These are phyloP conservation scores for Psittacara wagleri DNA, from an alignment of 2,113 vertebrate species.

Conservation along the genomic window DNA sequence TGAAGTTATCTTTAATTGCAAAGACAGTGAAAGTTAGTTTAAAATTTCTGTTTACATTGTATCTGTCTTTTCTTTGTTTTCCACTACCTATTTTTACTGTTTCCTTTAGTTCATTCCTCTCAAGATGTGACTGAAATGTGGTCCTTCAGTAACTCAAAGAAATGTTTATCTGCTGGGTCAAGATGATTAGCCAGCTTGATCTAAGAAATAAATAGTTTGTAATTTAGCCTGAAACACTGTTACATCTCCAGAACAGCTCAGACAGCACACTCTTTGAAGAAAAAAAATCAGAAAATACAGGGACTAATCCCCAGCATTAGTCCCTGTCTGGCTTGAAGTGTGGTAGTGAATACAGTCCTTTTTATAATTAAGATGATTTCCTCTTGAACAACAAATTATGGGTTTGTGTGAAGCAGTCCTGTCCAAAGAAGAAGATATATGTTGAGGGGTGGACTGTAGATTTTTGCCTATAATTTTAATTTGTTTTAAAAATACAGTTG, in stretches of 20 bases:
- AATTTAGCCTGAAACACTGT: neutral
- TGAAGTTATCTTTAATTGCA: neutral
- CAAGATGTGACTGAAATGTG: neutral
- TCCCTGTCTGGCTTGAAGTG: neutral
- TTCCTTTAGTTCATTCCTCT: neutral
- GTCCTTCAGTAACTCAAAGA: neutral
- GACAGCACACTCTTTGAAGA: neutral
- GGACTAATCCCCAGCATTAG: neutral
- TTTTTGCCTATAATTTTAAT: neutral
- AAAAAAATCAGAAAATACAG: neutral
- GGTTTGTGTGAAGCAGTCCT: neutral
- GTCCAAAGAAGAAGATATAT: neutral
- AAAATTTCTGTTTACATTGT: neutral
- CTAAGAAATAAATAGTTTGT: neutral
- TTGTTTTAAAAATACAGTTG: neutral
- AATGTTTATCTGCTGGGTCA: slow-evolving; percentile 4
- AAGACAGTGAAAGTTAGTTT: neutral
- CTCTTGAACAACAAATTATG: neutral
- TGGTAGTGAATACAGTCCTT: neutral
- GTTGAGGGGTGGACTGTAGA: neutral
- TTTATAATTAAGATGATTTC: neutral
- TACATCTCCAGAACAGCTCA: neutral
- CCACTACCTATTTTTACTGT: neutral
- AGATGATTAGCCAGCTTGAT: neutral
- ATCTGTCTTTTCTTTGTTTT: neutral